These are phyloP conservation scores for Platyura marginata DNA, from an alignment of 1,140 invertebrate genomes.

Conservation along the genomic window DNA sequence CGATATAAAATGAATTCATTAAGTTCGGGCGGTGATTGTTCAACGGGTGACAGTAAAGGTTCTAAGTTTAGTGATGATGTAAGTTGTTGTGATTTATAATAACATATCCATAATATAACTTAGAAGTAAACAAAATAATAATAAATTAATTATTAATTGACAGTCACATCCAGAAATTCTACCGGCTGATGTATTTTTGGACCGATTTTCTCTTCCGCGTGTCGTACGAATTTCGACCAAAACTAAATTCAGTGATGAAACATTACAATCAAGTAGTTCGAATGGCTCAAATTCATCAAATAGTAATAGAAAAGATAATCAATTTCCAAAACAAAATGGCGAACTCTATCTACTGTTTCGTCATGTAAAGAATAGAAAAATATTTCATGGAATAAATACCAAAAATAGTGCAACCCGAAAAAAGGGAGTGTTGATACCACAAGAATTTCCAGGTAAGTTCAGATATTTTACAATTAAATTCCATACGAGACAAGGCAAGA, in stretches of 20 bases:
- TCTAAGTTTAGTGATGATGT: conserved; percentile 20
- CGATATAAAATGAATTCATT: conserved; percentile 10
- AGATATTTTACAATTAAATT: no score
- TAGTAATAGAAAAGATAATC: neutral
- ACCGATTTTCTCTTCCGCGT: conserved; percentile 32
- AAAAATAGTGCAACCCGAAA: conserved; percentile 18
- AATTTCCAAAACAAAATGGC: conserved; percentile 8
- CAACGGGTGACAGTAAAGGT: conserved; percentile 22
- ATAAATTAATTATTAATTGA: conserved; percentile 1
- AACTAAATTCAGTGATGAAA: conserved; percentile 16
- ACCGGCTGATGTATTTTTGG: conserved; percentile 27
- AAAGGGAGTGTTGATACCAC: conserved; percentile 21
- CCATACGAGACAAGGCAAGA: no score
- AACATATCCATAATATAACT: no score
- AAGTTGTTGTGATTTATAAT: conserved; percentile 3
- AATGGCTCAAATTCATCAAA: conserved; percentile 12
- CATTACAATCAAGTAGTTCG: conserved; percentile 21
- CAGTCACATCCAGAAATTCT: conserved; percentile 14
- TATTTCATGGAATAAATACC: conserved; percentile 21
- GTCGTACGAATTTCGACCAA: conserved; percentile 27
- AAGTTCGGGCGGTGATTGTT: conserved; percentile 19
- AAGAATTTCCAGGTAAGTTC: conserved; percentile 22
- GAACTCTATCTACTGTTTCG: conserved; percentile 21
- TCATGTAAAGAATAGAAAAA: conserved; percentile 16
- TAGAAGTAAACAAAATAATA: no score